Evolutionary conservation across 1,140 invertebrate genomes (phyloP).

Genomic region (Macrobrachium rosenbergii): DNA sequence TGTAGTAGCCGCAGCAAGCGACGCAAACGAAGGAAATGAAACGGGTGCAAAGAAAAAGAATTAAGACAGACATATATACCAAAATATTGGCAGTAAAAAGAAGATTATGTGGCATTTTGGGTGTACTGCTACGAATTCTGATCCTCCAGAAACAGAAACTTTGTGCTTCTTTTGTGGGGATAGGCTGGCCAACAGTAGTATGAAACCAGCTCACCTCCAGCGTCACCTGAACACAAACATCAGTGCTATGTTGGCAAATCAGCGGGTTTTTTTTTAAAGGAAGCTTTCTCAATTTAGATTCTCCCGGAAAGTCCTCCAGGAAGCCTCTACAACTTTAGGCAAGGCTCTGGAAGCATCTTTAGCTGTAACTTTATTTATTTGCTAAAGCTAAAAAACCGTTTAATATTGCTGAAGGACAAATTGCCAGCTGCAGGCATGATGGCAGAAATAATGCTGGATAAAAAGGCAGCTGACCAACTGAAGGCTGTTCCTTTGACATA

Average conservation of each 20-base stretch:
- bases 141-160: background rate
- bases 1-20: too few species aligned
- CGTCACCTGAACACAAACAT: conserved; percentile 30
- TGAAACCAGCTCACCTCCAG: conserved; percentile 13
- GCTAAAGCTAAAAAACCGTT: background rate
- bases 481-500: conserved; percentile 26
- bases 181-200: too few species aligned
- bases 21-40: too few species aligned
- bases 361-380: conserved; percentile 2
- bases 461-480: conserved; percentile 26
- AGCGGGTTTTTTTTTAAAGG: background rate
- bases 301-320: background rate
- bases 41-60: too few species aligned
- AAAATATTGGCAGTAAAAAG: too few species aligned
- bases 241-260: conserved; percentile 34
- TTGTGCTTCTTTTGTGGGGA: conserved; percentile 26
- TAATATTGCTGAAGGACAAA: too few species aligned
- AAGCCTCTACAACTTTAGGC: conserved; percentile 10
- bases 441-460: conserved; percentile 24
- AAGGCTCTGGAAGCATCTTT: conserved; percentile 25
- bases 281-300: conserved; percentile 11
- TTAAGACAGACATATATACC: too few species aligned
- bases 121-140: too few species aligned
- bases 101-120: too few species aligned
- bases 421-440: background rate